Conservation (phyloP, 2,113 vertebrate genomes). For the Clarias macrocephalus region DNA sequence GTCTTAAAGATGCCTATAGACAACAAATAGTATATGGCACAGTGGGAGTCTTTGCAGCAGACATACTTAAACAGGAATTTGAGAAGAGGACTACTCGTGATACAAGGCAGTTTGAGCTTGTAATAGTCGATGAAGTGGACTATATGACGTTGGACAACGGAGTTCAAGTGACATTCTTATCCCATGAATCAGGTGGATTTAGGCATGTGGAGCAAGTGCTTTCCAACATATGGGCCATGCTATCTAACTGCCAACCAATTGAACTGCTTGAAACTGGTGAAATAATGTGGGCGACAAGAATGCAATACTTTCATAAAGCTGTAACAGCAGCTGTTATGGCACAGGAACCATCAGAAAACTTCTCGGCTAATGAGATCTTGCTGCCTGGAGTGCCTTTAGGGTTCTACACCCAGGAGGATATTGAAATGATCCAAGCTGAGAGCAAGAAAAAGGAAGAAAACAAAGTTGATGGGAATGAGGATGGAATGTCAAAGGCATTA, state of each 20-base stretch:
- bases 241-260: conserved; percentile 41
- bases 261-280: conserved; percentile 42
- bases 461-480: background rate
- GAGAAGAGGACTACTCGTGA: conserved; percentile 36
- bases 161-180: conserved; percentile 54
- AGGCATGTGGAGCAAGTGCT: conserved; percentile 55
- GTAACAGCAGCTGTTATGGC: conserved; percentile 22
- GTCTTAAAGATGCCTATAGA: conserved; percentile 33
- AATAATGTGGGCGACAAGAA: conserved; percentile 33
- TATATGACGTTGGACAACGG: conserved; percentile 58
- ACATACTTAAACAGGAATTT: conserved; percentile 53
- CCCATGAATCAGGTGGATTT: conserved; percentile 51
- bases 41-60: conserved; percentile 49
- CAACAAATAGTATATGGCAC: conserved; percentile 51
- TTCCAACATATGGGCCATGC: conserved; percentile 48
- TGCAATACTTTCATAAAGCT: conserved; percentile 49
- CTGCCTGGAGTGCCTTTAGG: conserved; percentile 32
- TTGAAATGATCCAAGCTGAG: background rate
- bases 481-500: conserved; percentile 24
- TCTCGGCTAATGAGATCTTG: conserved; percentile 20
- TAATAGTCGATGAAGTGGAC: conserved; percentile 59
- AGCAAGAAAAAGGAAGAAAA: background rate
- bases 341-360: background rate
- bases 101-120: conserved; percentile 46
- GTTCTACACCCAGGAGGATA: conserved; percentile 32